A percentile compares a stretch with the other conserved stretches of the same genome.
Evolutionary conservation across 1,140 invertebrate genomes (phyloP).

Genomic region (Planococcus citri): DNA sequence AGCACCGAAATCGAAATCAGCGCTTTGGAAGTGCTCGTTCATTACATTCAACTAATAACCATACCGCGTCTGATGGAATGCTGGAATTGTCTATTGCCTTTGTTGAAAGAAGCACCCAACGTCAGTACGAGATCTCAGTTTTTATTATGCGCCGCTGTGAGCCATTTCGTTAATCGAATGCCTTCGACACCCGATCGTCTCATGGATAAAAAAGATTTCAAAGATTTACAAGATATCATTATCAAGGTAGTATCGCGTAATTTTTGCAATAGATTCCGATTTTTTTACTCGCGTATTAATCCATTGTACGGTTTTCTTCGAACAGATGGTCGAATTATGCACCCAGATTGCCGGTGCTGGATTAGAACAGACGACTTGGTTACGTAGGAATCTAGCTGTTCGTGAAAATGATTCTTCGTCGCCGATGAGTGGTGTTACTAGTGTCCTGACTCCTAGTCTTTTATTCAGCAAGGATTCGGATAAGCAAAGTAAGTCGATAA

Average conservation of each 20-base stretch:
- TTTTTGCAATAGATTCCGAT: not conserved
- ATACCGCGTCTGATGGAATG: constrained; percentile 59
- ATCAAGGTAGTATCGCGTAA: constrained; percentile 39
- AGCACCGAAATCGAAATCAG: constrained; percentile 43
- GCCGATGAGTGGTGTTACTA: not conserved
- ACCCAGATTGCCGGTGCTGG: constrained; percentile 78
- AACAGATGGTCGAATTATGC: constrained; percentile 70
- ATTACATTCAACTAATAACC: constrained; percentile 59
- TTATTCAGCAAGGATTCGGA: not conserved
- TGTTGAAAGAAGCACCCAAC: constrained; percentile 58
- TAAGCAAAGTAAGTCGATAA: not conserved
- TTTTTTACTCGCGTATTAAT: not conserved
- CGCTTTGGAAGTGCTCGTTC: constrained; percentile 49
- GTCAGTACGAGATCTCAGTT: constrained; percentile 68
- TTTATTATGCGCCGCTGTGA: constrained; percentile 62
- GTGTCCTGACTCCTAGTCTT: not conserved
- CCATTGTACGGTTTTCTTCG: constrained; percentile 28
- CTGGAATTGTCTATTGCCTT: constrained; percentile 61
- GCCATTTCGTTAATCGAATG: constrained; percentile 68
- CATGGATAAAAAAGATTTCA: constrained; percentile 68
- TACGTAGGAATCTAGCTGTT: constrained; percentile 75
- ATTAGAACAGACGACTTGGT: constrained; percentile 82
- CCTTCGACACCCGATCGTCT: constrained; percentile 34
- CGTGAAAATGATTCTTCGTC: constrained; percentile 50
- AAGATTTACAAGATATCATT: constrained; percentile 66